These are phyloP conservation scores for Drosophila pseudotalamancana DNA, from an alignment of 2,888 invertebrate genomes.

Conservation along the genomic window DNA sequence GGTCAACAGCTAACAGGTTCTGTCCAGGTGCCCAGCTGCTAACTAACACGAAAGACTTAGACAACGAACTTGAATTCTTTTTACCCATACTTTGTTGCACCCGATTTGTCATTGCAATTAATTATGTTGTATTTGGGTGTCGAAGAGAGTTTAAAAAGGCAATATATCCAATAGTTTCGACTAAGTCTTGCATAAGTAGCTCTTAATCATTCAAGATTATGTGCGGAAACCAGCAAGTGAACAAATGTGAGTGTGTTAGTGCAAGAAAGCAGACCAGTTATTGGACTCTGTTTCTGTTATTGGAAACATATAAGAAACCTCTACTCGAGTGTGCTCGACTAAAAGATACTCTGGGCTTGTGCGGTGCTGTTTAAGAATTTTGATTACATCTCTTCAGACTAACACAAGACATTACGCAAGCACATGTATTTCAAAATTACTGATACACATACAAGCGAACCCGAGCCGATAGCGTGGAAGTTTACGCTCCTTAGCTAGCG, in stretches of 20 bases:
- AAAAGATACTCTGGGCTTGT: no score
- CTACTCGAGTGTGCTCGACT: no score
- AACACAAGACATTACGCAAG: no score
- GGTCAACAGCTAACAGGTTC: slow-evolving; percentile 68
- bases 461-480: no score
- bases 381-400: no score
- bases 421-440: no score
- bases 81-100: slow-evolving; percentile 10
- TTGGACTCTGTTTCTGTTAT: no score
- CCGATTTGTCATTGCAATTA: slow-evolving; percentile 54
- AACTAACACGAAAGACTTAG: slow-evolving; percentile 59
- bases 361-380: no score
- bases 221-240: slow-evolving; percentile 16
- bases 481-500: no score
- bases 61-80: slow-evolving; percentile 69
- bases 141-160: slow-evolving; percentile 12
- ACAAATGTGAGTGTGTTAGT: neutral
- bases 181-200: slow-evolving; percentile 56
- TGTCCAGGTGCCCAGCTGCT: slow-evolving; percentile 20
- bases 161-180: slow-evolving; percentile 22
- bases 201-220: slow-evolving; percentile 23
- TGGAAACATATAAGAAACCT: no score
- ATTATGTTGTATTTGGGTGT: slow-evolving; percentile 35
- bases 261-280: no score
- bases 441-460: no score